Conservation (phyloP, 2,888 invertebrate genomes). For the Acanthosoma haemorrhoidale region DNA sequence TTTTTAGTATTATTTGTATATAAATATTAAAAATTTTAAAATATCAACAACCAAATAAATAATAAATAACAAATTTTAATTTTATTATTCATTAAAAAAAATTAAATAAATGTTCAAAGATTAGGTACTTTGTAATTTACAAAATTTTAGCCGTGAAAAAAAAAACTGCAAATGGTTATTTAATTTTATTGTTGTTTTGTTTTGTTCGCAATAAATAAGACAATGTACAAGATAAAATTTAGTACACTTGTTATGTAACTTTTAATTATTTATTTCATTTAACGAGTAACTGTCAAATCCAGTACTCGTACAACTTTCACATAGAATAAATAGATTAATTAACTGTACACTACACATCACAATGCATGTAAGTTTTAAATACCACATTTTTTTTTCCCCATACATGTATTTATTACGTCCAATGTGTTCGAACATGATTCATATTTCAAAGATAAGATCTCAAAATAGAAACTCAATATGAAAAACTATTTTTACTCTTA, state of each 20-base stretch:
- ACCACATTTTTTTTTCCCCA: constrained; percentile 17
- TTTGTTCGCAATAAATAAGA: neutral
- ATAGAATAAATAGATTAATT: neutral
- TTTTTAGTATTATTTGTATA: constrained; percentile 24
- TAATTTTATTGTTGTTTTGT: neutral
- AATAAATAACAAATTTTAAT: constrained; percentile 29
- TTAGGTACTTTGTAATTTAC: constrained; percentile 1
- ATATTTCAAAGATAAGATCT: constrained; percentile 7
- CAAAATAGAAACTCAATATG: constrained; percentile 22
- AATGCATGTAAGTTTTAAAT: constrained; percentile 9
- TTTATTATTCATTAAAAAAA: neutral
- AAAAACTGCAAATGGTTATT: neutral
- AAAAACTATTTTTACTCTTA: constrained; percentile 27
- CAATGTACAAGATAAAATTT: neutral
- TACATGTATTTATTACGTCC: constrained; percentile 20
- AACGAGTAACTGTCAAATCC: neutral
- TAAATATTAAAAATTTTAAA: constrained; percentile 30
- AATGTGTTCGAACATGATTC: neutral
- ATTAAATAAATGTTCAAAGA: constrained; percentile 16
- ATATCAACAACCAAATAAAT: constrained; percentile 31
- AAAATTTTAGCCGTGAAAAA: neutral
- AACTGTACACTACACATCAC: constrained; percentile 13
- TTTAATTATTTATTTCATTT: neutral
- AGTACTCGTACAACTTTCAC: neutral
- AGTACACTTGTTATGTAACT: neutral